phyloP scores from a whole-genome alignment of 2,888 invertebrate species.

The Phasia obesa region DNA sequence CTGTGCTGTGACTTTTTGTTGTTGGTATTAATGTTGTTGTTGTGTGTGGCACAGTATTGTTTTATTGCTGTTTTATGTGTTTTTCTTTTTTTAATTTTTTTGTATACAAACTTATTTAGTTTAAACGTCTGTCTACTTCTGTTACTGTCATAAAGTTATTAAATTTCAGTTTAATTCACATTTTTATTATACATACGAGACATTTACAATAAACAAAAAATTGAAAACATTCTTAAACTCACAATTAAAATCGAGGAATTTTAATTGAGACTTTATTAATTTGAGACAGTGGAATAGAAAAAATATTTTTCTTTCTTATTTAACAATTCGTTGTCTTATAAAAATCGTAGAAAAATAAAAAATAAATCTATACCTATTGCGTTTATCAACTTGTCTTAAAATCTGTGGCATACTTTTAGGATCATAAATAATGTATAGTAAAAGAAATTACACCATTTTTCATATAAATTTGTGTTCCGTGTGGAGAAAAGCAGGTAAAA shows the following conservation, averaged over 20 bases:
- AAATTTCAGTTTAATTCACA: constrained; percentile 63
- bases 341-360: not conserved
- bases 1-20: constrained; percentile 38
- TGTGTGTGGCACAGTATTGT: constrained; percentile 40
- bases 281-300: not conserved
- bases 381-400: too few species aligned
- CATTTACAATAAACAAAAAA: constrained; percentile 16
- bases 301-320: not conserved
- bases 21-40: constrained; percentile 7
- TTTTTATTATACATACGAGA: constrained; percentile 34
- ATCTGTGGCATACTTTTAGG: not conserved
- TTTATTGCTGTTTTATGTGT: constrained; percentile 32
- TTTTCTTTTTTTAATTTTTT: too few species aligned
- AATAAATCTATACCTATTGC: too few species aligned
- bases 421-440: not conserved
- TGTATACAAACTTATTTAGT: constrained; percentile 29
- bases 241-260: constrained; percentile 25
- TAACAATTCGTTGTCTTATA: not conserved
- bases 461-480: too few species aligned
- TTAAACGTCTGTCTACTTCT: constrained; percentile 54
- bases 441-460: too few species aligned
- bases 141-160: constrained; percentile 63
- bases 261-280: constrained; percentile 40
- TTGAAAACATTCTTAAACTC: not conserved
- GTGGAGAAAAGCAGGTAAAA: too few species aligned